Evolutionary conservation across 1,140 invertebrate genomes (phyloP), one percentile per base, ranked within the genome.

Genomic region (Pentalonia nigronervosa): DNA sequence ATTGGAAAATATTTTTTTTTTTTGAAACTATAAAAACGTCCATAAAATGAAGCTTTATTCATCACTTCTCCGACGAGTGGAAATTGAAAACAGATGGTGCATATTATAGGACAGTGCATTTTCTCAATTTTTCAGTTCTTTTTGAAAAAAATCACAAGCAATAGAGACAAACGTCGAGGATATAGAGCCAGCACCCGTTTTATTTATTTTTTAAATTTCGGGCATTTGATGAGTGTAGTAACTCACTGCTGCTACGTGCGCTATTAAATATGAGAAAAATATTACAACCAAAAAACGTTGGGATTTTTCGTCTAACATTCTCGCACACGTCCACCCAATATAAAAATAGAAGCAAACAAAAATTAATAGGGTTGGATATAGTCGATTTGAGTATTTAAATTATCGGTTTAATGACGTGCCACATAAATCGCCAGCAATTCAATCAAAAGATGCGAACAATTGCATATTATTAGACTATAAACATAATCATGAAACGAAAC

Each of bases 11-110:
- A 17, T n/a, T 76, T 76, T n/a, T 67, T 67, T 67, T 60, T 67
- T 67, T 17, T n/a, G 14, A 4, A 76, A 76, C n/a, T 76, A 14
- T 76, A 76, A 76, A 76, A n/a, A n/a, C 60, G 30, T 76, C 4
- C 60, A 76, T 34, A n/a, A 76, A 76, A 76, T 76, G 60, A 76
- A 76, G 60, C n/a, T 76, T 76, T 76, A 76, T 76, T 76, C 60
- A 34, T 76, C n/a, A 76, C 30, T n/a, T 76, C n/a, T n/a, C 60
- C 30, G 30, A 17, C 60, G 60, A 76, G 60, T n/a, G 60, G 60
- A 76, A 76, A 76, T 76, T n/a, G 60, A n/a, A 67, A 67, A n/a
- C 9, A 67, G 30, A 67, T 30, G 60, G 30, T 67, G 14, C 30
- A 76, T 11, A 67, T 9, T 30, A 67, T 9, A 60, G 25, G 48